These are phyloP conservation scores for Drosophila rhopaloa DNA, from an alignment of 1,140 invertebrate genomes.

Conservation along the genomic window DNA sequence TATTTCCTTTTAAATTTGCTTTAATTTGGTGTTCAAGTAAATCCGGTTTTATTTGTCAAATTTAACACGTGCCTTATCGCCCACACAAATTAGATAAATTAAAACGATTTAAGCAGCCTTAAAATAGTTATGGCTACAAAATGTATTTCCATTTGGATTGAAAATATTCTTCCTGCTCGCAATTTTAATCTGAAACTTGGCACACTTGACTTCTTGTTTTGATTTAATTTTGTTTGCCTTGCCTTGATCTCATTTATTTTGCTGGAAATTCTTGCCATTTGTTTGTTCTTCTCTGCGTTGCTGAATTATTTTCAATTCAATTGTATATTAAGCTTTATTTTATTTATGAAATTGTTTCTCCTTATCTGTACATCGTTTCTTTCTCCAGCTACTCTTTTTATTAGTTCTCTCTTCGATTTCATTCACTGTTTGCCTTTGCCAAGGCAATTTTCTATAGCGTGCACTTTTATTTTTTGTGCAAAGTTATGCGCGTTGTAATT, in stretches of 20 bases:
- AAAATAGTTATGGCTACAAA: not conserved
- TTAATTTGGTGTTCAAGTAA: not conserved
- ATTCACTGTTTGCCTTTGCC: conserved; percentile 46
- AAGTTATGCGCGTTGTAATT: conserved; percentile 67
- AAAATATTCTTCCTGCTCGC: not conserved
- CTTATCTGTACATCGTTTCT: conserved; percentile 34
- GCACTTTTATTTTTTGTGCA: conserved; percentile 38
- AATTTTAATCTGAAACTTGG: conserved; percentile 16
- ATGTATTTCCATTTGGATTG: conserved; percentile 1
- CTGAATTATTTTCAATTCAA: conserved; percentile 35
- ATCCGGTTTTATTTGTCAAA: not conserved
- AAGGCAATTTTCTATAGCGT: conserved; percentile 56
- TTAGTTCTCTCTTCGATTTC: conserved; percentile 16
- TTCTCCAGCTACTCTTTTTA: conserved; percentile 6
- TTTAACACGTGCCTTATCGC: not conserved
- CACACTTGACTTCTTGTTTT: conserved; percentile 18
- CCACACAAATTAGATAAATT: conserved; percentile 5
- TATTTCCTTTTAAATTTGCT: not conserved
- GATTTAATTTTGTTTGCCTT: conserved; percentile 28
- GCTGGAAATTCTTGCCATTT: conserved; percentile 9
- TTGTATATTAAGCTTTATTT: conserved; percentile 36
- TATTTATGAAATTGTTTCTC: conserved; percentile 37
- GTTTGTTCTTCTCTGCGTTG: conserved; percentile 10
- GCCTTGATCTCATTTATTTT: conserved; percentile 26
- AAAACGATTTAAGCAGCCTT: not conserved